Evolutionary conservation across 2,113 vertebrate species (phyloP), one percentile per base, ranked within the genome.

Genomic region (Chionis minor): DNA sequence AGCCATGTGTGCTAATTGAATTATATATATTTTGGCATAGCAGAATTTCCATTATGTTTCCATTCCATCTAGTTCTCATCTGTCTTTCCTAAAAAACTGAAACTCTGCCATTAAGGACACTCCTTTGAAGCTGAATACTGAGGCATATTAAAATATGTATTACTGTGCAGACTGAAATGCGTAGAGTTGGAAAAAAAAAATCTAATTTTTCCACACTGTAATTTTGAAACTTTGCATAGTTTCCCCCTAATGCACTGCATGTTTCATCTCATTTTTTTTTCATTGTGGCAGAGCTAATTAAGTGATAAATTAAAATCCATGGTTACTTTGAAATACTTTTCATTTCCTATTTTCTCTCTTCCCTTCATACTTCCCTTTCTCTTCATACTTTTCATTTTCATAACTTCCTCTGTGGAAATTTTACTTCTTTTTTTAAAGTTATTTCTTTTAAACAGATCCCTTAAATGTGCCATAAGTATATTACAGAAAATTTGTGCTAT

Each of bases 1-100:
- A 97, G 65, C 92, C 88, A 62, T 95, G 92, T 96, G 84, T 97
- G 86, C 70, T 94, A 90, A 94, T 91, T 95, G 70, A 86, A 86
- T 83, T 80, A 75, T 32, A 67, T 67, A 9, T 79, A 47, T 92
- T 84, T 93, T 63, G 86, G 45, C 83, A 73, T 38, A 56, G 40
- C 35, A 82, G 56, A 81, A 85, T 65, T 84, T 89, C 89, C 49
- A 62, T 82, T 65, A 67, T 92, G 62, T 62, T 96, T 85, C 54
- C 47, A 40, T 90, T 95, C 73, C 65, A 52, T 86, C 44, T 62
- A 81, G 33, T 62, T 75, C 52, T 96, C 73, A 87, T 91, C 81
- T 88, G 27, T 90, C 42, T 97, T 97, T 86, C 56, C 77, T 11
- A 63, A 82, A 94, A 77, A 52, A 12, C 22, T 54, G 27, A 67